Base-by-base conservation (phyloP, 1,140 invertebrate species). In the Drusus annulatus region DNA sequence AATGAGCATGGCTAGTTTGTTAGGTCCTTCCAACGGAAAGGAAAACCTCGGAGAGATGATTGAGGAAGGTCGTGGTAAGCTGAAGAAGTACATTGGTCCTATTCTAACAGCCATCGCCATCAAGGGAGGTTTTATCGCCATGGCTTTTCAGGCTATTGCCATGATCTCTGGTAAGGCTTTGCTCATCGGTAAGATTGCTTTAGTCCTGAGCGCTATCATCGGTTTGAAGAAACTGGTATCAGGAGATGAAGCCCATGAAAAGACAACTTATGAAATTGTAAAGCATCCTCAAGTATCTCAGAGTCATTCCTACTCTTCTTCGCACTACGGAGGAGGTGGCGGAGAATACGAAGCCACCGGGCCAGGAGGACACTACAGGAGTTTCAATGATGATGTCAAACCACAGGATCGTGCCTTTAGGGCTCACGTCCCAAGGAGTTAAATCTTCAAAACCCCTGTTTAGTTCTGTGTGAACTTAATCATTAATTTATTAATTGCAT, bases 241-340 rank as follows among this genome's bases (percentile, higher is more conserved):
- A 5, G 87, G 89, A 51, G 90, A 90, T 3, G 91, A 92, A 78
- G 90, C 90, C 17, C 90, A 92, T 65, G 94, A 95, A 85, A 95
- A 95, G 86, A 95, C 94, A 2, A 95, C 95, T 15, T 94, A 95
- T 84, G 95, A 96, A 87, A 95, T 96, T 85, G 93, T 96, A 17
- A 96, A 96, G 86, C 93, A 95, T 87, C 95, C 95, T n/a, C 93
- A 95, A 83, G 92, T 95, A 71, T 94, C 92, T 52, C 93, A 94
- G 86, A 92, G 92, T 83, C 94, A 96, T 82, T 93, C 94, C 4
- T 94, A 95, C 84, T 95, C 94, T 1, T 92, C 92, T 7, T 91
- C 92, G 15, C 94, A 94, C 86, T 92, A 94, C 80, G 94, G 94
- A 56, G 92, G 91, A 69, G 94, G 94, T 52, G 92, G 91, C 73